Evolutionary conservation across 2,797 vertebrate genomes (phyloP).

Genomic region (Pampus argenteus): DNA sequence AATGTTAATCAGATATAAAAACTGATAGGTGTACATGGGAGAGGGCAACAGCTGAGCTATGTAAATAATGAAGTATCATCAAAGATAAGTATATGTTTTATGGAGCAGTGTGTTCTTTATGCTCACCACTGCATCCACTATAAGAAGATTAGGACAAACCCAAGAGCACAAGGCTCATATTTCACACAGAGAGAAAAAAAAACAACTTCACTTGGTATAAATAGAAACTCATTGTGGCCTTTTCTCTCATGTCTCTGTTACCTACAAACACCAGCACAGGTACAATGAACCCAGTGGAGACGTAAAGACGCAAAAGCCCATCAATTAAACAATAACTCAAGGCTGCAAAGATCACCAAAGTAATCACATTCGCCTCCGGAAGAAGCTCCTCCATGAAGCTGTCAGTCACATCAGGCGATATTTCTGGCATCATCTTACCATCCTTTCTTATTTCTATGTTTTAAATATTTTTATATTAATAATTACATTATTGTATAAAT

Average conservation of each 20-base stretch:
- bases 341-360: conserved; percentile 44
- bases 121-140: neutral
- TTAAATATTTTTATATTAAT: neutral
- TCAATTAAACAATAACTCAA: conserved; percentile 58
- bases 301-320: conserved; percentile 38
- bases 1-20: neutral
- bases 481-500: neutral
- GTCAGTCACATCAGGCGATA: conserved; percentile 34
- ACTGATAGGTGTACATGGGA: neutral
- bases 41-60: neutral
- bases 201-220: conserved; percentile 46
- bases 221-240: conserved; percentile 44
- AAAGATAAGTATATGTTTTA: conserved; percentile 13
- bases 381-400: conserved; percentile 24
- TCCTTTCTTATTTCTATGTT: neutral
- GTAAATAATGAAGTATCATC: neutral
- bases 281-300: conserved; percentile 31
- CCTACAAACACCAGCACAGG: conserved; percentile 23
- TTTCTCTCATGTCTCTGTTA: conserved; percentile 36
- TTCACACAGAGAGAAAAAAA: conserved; percentile 37
- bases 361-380: conserved; percentile 56
- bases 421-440: conserved; percentile 27
- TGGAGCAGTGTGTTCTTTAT: conserved; percentile 2
- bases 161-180: conserved; percentile 46
- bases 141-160: conserved; percentile 39